Base-by-base conservation (phyloP, 2,113 vertebrate species). In the Xenopus borealis region DNA sequence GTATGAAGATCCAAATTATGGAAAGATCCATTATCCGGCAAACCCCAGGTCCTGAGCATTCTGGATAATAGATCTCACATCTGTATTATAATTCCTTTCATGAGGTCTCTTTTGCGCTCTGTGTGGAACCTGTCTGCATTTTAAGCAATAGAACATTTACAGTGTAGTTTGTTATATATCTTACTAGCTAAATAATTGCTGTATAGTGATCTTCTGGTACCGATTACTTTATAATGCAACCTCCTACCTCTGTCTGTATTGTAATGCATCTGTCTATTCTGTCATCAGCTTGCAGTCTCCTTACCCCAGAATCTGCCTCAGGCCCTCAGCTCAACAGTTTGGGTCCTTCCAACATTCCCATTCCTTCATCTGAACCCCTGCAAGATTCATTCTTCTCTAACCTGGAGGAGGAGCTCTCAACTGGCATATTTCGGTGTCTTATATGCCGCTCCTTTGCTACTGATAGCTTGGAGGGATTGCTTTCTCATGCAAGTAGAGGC, bases 371-470 rank as follows among this genome's bases (percentile, higher is more conserved):
- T 0, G 44, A 78, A 7, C 72, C 84, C 0, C 80, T 86, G 0
- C 71, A 80, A 58, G 78, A 81, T 23, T 61, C 80, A 64, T 18
- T 67, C 45, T 80, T 82, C 0, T 83, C 85, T 0, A 76, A 80
- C 1, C 46, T 50, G 20, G 85, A 85, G 4, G 80, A 81, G 0
- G 84, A 85, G 11, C 75, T 45, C 0, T 52, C 83, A 2, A 71
- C 78, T 78, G 83, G 80, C 61, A 81, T 81, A 17, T 90, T 89
- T 72, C 79, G 83, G 58, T 90, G 88, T 78, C 79, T 88, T 8
- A 85, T 89, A 61, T 90, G 88, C 86, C 85, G 85, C 57, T 79
- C 79, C n/a, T 90, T 86, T 74, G 74, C 85, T 79, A 88, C 86
- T 0, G 88, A 90, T 78, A 86, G 63, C 74, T 81, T 89, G 82